Evolutionary conservation across 2,113 vertebrate genomes (phyloP).

Genomic region (Notothenia coriiceps): DNA sequence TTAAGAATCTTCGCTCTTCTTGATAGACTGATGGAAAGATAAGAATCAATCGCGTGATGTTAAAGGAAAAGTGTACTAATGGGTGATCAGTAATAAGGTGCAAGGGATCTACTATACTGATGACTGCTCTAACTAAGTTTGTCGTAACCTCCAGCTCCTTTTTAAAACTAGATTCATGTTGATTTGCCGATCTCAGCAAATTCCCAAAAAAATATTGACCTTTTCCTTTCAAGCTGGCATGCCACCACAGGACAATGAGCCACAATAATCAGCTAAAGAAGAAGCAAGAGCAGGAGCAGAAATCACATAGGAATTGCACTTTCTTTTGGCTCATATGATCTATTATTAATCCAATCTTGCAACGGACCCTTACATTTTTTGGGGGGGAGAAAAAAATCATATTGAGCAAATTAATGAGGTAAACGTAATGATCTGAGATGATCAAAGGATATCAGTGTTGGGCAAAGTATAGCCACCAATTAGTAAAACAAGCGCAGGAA

Average conservation of each 20-base stretch:
- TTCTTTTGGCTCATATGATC: slow-evolving; percentile 79
- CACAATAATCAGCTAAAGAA: slow-evolving; percentile 49
- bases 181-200: neutral
- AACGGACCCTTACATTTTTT: slow-evolving; percentile 75
- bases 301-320: slow-evolving; percentile 76
- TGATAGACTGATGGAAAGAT: neutral
- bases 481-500: slow-evolving; percentile 87
- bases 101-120: too few species aligned
- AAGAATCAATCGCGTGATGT: neutral
- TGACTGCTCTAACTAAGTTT: too few species aligned
- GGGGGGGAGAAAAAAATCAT: slow-evolving; percentile 60
- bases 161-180: too few species aligned
- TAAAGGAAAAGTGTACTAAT: too few species aligned
- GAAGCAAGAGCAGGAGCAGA: slow-evolving; percentile 29
- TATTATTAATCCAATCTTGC: slow-evolving; percentile 86
- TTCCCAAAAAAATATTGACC: slow-evolving; percentile 14
- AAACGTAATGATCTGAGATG: slow-evolving; percentile 89
- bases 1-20: neutral
- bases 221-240: slow-evolving; percentile 4
- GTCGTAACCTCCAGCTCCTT: too few species aligned
- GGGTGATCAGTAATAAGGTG: too few species aligned
- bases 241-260: slow-evolving; percentile 24
- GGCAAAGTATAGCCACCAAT: slow-evolving; percentile 88
- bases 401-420: slow-evolving; percentile 87
- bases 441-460: slow-evolving; percentile 87